Base-by-base conservation (phyloP, 2,797 vertebrate species). In the Delichon dasypus region DNA sequence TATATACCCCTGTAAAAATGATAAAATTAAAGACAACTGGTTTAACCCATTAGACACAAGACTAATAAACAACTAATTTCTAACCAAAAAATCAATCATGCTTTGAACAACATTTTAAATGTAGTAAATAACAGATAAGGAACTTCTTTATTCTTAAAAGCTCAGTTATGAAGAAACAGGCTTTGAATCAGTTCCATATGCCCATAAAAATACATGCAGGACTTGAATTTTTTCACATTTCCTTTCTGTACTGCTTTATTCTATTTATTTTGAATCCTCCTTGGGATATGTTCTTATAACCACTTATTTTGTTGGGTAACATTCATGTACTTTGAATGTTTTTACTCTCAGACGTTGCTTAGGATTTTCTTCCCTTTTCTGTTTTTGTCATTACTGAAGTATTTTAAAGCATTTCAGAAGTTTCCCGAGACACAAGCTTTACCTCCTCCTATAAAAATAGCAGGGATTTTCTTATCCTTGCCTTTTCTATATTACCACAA, bases 341-440 rank as follows among this genome's bases (percentile, higher is more conserved):
- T 89, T 89, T 36, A 85, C 44, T 86, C 75, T 62, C 60, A 89
- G 73, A 84, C 26, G 1, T 40, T 68, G 26, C 75, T 88, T 73
- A 89, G 50, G 72, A 83, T 60, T 91, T 92, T 66, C 42, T 67
- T 92, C 40, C 40, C 30, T 89, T 79, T 71, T 82, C 92, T 95
- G 87, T 0, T 94, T 85, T 85, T 77, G 83, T 55, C 92, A 95
- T 95, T 88, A 95, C 1, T 48, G 44, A 77, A 85, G 45, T 38
- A n/a, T 67, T 96, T 76, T 85, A 87, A 89, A 90, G 44, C 65
- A 92, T 83, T 91, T 84, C 71, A 88, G 70, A 92, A 82, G 48
- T 88, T 93, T 93, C 58, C 86, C 62, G 54, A 72, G 78, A 80
- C 74, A 74, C 34, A 77, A 54, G 51, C 50, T 85, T 92, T 88